Conservation (phyloP, 1,140 invertebrate species). For the Radopholus similis region DNA sequence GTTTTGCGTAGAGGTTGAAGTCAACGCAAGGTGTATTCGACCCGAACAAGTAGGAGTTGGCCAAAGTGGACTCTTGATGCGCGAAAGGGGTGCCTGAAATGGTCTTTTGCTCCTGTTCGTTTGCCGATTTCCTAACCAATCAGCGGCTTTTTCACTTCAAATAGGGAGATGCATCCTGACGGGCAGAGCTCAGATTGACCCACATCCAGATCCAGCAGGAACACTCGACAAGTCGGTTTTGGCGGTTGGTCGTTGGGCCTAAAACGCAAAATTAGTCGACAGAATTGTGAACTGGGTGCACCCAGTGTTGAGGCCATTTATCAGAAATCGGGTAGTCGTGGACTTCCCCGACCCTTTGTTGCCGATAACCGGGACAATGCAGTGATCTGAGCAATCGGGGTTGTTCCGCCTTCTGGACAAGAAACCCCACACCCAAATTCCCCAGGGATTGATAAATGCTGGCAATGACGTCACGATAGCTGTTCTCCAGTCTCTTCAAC, state of each 20-base stretch:
- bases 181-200: conserved; percentile 30
- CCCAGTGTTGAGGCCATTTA: conserved; percentile 18
- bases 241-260: background rate
- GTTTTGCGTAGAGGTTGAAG: conserved; percentile 25
- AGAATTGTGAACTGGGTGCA: background rate
- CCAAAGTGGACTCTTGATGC: conserved; percentile 4
- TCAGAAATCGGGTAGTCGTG: conserved; percentile 18
- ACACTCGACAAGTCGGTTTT: conserved; percentile 1
- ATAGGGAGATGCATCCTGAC: conserved; percentile 24
- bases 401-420: no score
- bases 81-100: conserved; percentile 26
- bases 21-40: conserved; percentile 16
- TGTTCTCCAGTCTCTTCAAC: background rate
- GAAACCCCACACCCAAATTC: background rate
- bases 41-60: conserved; percentile 27
- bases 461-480: background rate
- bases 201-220: conserved; percentile 29
- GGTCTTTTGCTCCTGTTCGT: background rate
- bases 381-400: conserved; percentile 5
- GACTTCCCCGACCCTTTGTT: conserved; percentile 37
- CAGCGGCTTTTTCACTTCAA: conserved; percentile 24
- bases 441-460: background rate
- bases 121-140: conserved; percentile 10
- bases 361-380: conserved; percentile 15
- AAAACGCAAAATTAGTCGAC: background rate